phyloP scores from a whole-genome alignment of 2,888 invertebrate genomes.

The Lochmaea crataegi region DNA sequence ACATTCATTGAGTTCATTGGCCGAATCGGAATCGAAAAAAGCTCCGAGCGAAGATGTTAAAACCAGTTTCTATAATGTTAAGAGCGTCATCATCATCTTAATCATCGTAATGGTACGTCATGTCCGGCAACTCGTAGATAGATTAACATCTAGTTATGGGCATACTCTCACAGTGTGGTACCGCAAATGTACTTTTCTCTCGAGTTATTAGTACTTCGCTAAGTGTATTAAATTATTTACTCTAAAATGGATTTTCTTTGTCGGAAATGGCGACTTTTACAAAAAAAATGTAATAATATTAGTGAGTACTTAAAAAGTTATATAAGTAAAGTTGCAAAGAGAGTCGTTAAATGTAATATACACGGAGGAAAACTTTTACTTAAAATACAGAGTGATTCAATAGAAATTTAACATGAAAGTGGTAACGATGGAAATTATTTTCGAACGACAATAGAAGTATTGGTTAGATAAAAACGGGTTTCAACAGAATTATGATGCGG shows the following conservation, averaged over 20 bases:
- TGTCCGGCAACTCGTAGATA: slow-evolving; percentile 53
- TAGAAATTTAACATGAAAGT: not conserved
- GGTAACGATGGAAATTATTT: no score
- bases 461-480: no score
- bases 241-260: slow-evolving; percentile 13
- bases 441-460: no score
- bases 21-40: slow-evolving; percentile 53
- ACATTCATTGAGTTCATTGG: slow-evolving; percentile 53
- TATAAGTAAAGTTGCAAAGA: not conserved
- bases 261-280: slow-evolving; percentile 6
- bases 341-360: not conserved
- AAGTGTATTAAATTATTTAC: slow-evolving; percentile 18
- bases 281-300: not conserved
- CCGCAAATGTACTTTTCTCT: slow-evolving; percentile 14
- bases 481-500: no score
- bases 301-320: not conserved
- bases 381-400: not conserved
- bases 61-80: slow-evolving; percentile 59
- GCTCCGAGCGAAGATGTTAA: slow-evolving; percentile 57
- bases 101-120: slow-evolving; percentile 49
- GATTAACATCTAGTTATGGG: slow-evolving; percentile 47
- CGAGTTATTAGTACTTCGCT: slow-evolving; percentile 20
- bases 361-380: not conserved
- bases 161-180: slow-evolving; percentile 18
- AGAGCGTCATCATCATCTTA: slow-evolving; percentile 53